Evolutionary conservation across 1,140 invertebrate species (phyloP).

Genomic region (Neodiprion lecontei): DNA sequence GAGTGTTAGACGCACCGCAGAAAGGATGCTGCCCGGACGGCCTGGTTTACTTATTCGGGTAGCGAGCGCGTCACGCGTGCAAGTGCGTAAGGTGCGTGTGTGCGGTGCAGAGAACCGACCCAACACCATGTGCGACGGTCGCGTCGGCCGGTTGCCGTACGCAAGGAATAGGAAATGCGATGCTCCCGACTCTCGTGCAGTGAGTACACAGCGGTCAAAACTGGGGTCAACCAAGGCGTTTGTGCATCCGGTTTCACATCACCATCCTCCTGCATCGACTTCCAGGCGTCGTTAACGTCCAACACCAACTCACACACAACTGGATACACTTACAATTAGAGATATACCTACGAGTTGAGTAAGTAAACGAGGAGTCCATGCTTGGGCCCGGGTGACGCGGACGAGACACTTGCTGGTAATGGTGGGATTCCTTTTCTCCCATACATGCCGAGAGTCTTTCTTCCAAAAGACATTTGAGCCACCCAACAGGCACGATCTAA

Average conservation of each 20-base stretch:
- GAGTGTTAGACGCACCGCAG: conserved; percentile 53
- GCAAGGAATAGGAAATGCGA: background rate
- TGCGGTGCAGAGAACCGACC: conserved; percentile 21
- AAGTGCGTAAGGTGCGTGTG: conserved; percentile 47
- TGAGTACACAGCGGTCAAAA: background rate
- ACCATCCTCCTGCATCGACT: too few species aligned
- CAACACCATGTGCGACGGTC: background rate
- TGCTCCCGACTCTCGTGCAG: background rate
- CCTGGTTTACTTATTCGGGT: conserved; percentile 59
- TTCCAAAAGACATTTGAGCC: background rate
- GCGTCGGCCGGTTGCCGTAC: background rate
- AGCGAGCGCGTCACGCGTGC: conserved; percentile 17
- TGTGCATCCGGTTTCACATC: too few species aligned
- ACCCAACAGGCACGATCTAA: background rate
- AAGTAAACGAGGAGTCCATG: too few species aligned
- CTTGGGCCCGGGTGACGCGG: too few species aligned
- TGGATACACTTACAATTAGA: too few species aligned
- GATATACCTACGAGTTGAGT: too few species aligned
- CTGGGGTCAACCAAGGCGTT: background rate
- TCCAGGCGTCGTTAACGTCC: too few species aligned
- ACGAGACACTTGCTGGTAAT: too few species aligned
- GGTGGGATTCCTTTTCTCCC: background rate
- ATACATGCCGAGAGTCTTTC: background rate
- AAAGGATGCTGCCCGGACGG: conserved; percentile 38
- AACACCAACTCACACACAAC: too few species aligned